Conservation (phyloP, 92 coral and sea anemone genomes). For the Epizoanthus illoricatus region DNA sequence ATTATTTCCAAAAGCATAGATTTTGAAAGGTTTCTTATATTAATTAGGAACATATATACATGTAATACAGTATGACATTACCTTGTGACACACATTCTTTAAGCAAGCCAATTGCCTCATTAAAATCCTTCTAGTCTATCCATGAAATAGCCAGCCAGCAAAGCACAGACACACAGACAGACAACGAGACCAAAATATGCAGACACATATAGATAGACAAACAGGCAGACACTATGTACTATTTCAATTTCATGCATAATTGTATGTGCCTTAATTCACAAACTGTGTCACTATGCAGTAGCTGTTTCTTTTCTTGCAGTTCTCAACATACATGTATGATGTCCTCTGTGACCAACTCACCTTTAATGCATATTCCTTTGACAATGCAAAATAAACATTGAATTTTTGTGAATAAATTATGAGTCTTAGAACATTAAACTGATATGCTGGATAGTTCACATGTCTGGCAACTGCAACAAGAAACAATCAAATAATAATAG, state of each 20-base stretch:
- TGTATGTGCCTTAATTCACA: background rate
- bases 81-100: background rate
- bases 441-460: slow-evolving; percentile 93
- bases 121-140: background rate
- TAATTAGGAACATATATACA: no score
- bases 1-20: no score
- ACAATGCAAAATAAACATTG: slow-evolving; percentile 92
- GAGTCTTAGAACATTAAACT: slow-evolving; percentile 90
- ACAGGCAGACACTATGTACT: background rate
- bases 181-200: no score
- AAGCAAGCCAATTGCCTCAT: background rate
- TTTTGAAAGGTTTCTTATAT: no score
- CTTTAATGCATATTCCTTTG: slow-evolving; percentile 96
- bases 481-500: background rate
- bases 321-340: background rate
- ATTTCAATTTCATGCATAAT: background rate
- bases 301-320: background rate
- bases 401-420: slow-evolving; percentile 86
- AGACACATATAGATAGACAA: background rate
- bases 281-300: background rate
- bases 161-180: no score
- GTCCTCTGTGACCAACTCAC: slow-evolving; percentile 47
- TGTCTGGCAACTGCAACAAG: slow-evolving; percentile 75
- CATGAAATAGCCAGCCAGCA: background rate
- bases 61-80: no score